Conservation (phyloP, 2,888 invertebrate genomes). For the Tanaodytes sp. region DNA sequence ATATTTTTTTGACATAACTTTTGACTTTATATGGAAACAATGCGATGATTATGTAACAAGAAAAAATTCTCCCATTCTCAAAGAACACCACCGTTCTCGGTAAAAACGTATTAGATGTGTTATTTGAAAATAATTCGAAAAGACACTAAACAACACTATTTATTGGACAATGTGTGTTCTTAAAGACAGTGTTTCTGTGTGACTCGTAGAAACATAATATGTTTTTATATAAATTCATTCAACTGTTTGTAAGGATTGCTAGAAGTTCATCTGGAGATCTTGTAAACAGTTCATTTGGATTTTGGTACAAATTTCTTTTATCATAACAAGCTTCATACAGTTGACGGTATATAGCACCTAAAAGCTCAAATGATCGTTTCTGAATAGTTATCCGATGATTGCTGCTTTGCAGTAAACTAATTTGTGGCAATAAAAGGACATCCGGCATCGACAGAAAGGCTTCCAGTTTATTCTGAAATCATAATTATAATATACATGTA, state of each 20-base stretch:
- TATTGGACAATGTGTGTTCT: no score
- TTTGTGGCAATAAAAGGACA: constrained; percentile 86
- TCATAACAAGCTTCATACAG: constrained; percentile 87
- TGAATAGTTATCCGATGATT: constrained; percentile 82
- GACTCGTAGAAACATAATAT: no score
- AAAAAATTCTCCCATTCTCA: no score
- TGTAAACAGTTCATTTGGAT: constrained; percentile 81
- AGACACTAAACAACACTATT: no score
- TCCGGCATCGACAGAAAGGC: constrained; percentile 89
- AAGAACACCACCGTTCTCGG: no score
- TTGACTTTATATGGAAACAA: no score
- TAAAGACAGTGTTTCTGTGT: no score
- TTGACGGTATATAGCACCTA: constrained; percentile 90
- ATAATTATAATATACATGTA: no score
- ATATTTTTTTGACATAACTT: no score
- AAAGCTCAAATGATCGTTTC: constrained; percentile 87
- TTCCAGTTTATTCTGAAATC: constrained; percentile 87
- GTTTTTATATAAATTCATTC: constrained; percentile 7
- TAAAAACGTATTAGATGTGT: no score
- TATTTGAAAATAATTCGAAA: no score
- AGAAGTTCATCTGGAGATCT: constrained; percentile 80
- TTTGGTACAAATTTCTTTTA: constrained; percentile 84
- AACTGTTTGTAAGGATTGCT: constrained; percentile 28
- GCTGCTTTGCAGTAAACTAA: constrained; percentile 86
- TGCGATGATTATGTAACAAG: no score